phyloP scores from a whole-genome alignment of 1,140 invertebrate species.

The Tribolium madens region DNA sequence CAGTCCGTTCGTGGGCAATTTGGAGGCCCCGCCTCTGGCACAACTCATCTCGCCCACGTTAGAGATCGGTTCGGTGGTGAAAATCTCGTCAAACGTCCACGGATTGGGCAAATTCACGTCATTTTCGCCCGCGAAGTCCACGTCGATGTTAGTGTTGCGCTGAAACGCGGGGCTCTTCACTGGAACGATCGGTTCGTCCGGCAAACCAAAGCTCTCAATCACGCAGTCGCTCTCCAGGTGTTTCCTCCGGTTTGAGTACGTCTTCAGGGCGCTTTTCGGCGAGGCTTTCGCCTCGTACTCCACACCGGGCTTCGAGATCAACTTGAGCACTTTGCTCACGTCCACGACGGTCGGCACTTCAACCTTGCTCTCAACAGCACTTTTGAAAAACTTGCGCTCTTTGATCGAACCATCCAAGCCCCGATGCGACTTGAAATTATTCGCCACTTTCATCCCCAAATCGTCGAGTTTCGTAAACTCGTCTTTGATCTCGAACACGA shows the following conservation, averaged over 20 bases:
- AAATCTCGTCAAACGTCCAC: not conserved
- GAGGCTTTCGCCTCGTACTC: constrained; percentile 19
- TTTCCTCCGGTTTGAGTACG: constrained; percentile 55
- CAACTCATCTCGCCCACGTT: not conserved
- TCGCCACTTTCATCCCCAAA: constrained; percentile 19
- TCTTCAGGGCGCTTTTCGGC: constrained; percentile 51
- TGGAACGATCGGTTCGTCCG: constrained; percentile 55
- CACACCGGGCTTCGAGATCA: constrained; percentile 46
- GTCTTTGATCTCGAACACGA: constrained; percentile 13
- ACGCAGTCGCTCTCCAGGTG: constrained; percentile 38
- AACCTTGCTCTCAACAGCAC: not conserved
- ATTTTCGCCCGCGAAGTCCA: not conserved
- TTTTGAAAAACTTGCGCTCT: constrained; percentile 5
- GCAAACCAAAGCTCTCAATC: constrained; percentile 57
- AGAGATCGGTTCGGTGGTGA: not conserved
- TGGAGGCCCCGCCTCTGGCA: not conserved
- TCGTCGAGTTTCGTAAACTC: constrained; percentile 8
- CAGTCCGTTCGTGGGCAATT: too few relatives aligned
- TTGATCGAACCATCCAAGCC: not conserved
- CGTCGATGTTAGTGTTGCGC: not conserved
- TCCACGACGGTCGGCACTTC: constrained; percentile 45
- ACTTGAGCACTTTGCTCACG: constrained; percentile 56
- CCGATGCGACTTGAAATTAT: not conserved
- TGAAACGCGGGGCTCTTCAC: constrained; percentile 17
- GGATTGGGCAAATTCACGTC: constrained; percentile 20